Evolutionary conservation across 2,888 invertebrate genomes (phyloP).

Genomic region (Acanthosepion pharaonis): DNA sequence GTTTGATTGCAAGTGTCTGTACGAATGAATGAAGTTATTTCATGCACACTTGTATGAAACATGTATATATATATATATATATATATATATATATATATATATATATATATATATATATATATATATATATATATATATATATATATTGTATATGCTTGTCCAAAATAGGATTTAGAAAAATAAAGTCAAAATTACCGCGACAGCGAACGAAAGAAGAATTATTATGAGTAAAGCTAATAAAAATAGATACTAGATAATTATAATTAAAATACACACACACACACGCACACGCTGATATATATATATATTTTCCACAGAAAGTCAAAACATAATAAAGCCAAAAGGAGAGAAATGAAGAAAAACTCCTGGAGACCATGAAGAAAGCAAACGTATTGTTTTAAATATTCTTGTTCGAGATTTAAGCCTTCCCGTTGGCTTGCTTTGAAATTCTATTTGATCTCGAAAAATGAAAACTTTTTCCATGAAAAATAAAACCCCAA

Average conservation of each 20-base stretch:
- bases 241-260: no score
- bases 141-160: not conserved
- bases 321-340: not conserved
- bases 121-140: not conserved
- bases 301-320: no score
- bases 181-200: no score
- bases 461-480: not conserved
- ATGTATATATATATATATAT: not conserved
- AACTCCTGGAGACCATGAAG: not conserved
- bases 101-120: not conserved
- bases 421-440: not conserved
- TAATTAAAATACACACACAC: no score
- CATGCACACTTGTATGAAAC: not conserved
- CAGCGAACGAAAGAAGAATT: no score
- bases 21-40: not conserved
- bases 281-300: no score
- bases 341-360: not conserved
- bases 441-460: not conserved
- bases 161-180: no score
- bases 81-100: not conserved
- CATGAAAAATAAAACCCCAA: not conserved
- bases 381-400: not conserved
- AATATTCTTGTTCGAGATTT: constrained; percentile 33
- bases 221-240: no score
- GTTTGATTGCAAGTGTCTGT: not conserved